Evolutionary conservation across 2,797 vertebrate species (phyloP).

Genomic region (Pachyuromys duprasi): DNA sequence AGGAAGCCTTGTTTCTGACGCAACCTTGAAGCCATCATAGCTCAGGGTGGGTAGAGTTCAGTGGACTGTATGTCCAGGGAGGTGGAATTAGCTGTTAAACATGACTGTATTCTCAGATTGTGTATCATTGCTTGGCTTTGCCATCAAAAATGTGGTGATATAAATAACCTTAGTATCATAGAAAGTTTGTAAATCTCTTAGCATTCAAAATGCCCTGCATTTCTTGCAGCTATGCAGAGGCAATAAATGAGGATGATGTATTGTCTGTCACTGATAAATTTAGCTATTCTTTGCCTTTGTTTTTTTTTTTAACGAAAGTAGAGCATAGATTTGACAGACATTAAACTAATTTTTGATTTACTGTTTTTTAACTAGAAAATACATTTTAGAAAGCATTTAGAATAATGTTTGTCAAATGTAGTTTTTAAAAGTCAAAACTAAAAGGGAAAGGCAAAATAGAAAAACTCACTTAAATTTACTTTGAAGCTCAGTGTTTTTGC

Average conservation of each 20-base stretch:
- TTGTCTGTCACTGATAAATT: constrained; percentile 63
- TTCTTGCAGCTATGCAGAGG: constrained; percentile 35
- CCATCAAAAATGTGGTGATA: constrained; percentile 50
- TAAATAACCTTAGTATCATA: constrained; percentile 65
- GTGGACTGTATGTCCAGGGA: constrained; percentile 1
- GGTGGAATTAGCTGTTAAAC: constrained; percentile 17
- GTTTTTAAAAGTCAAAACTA: constrained; percentile 63
- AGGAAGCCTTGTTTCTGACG: constrained; percentile 40
- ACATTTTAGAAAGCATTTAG: constrained; percentile 60
- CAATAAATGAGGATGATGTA: not conserved
- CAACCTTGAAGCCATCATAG: constrained; percentile 42
- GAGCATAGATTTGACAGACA: constrained; percentile 80
- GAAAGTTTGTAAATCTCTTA: constrained; percentile 43
- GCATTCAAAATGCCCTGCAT: not conserved
- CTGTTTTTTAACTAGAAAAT: constrained; percentile 60
- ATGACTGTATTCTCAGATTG: constrained; percentile 41
- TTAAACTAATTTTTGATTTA: constrained; percentile 70
- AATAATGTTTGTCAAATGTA: constrained; percentile 80
- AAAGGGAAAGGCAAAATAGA: constrained; percentile 70
- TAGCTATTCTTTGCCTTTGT: constrained; percentile 69
- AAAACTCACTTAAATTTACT: constrained; percentile 86
- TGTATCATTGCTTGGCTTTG: not conserved
- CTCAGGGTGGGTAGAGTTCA: constrained; percentile 28
- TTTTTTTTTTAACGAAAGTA: constrained; percentile 64
- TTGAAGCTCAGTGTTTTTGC: constrained; percentile 96